Base-by-base conservation (phyloP, 2,113 vertebrate species). In the Amblyopsis rosae region DNA sequence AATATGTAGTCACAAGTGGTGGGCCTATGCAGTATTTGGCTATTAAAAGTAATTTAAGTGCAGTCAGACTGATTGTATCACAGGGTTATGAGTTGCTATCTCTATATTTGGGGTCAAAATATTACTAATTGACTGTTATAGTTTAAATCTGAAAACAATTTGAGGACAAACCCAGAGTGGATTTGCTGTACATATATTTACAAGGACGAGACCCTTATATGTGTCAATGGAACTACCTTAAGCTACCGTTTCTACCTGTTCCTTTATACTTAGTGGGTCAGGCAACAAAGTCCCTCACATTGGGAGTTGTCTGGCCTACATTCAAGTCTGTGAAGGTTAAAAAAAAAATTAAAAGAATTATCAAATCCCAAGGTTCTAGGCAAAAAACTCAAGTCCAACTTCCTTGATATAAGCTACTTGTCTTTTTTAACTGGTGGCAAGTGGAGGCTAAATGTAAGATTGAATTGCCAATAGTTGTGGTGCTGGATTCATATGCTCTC, bases 271-370 rank as follows among this genome's bases (percentile, higher is more conserved):
- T 59, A 12, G 50, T 70, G 77, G 73, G 64, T 57, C 45, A 65
- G 53, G 65, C 70, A 70, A 56, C 4, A 55, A 80, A 66, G 70
- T 76, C 63, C 57, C 46, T 65, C 64, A 56, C 60, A 68, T 62
- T 59, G 46, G 76, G 61, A 76, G 74, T 46, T 50, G 73, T 68
- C 55, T 88, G 87, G 65, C 87, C 85, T 86, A 87, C 66, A 85
- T 87, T 83, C 68, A 76, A 77, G 62, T 82, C 77, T 71, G 57
- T 71, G 57, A 58, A 72, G 68, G 63, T 58, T 60, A n/a, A 49
- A 62, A 84, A 84, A 85, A 64, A n/a, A 49, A 62, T n/a, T n/a
- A 84, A 84, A 85, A 77, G 48, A n/a, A n/a, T n/a, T 81, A 74
- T 88, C 80, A 84, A 63, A 79, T 53, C 57, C 69, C 54, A 76